Base-by-base conservation (phyloP, 2,888 invertebrate genomes). In the Epistrophe eligans region DNA sequence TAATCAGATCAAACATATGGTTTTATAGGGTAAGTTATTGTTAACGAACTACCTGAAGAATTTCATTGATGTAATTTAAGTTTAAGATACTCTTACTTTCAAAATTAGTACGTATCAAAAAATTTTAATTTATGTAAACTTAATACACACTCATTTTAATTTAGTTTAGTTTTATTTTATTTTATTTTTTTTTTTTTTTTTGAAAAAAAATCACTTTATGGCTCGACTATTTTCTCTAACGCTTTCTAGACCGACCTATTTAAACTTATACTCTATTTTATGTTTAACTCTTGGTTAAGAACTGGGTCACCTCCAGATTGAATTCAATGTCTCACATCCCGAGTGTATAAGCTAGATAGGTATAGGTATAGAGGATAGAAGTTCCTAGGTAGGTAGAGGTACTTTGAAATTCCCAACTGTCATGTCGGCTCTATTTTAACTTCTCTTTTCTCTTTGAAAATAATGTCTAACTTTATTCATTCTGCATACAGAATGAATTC, bases 391-490 rank as follows among this genome's bases (percentile, higher is more conserved):
- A 43, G 24, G 13, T 66, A 35, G 67, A 43, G 24, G 13, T 66
- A 35, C 73, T 73, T 67, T 70, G 7, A 73, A 83, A 79, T 83
- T 79, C 83, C 83, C 83, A 83, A 70, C 62, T 70, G 83, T 62
- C 62, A 40, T 70, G 83, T 62, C 62, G 62, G 58, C 58, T 67
- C 79, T 79, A 62, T 79, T 45, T 64, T 32, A 66, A 66, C 48
- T 66, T 32, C 24, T 66, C 48, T n/a, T 48, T n/a, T 66, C 48
- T 48, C 43, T 52, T 15, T 17, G 19, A 52, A 19, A 38, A 67
- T 50, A 76, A 76, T 77, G 66, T 72, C 50, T 71, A 80, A 80
- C 76, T 80, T 80, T 76, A 48, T 80, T 77, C 84, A 60, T 52
- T 72, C 45, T 57, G 38, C 76, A 60, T 71, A 67, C 55, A 80